Evolutionary conservation across 2,797 vertebrate genomes (phyloP).

Genomic region (Tauraco hartlaubi): DNA sequence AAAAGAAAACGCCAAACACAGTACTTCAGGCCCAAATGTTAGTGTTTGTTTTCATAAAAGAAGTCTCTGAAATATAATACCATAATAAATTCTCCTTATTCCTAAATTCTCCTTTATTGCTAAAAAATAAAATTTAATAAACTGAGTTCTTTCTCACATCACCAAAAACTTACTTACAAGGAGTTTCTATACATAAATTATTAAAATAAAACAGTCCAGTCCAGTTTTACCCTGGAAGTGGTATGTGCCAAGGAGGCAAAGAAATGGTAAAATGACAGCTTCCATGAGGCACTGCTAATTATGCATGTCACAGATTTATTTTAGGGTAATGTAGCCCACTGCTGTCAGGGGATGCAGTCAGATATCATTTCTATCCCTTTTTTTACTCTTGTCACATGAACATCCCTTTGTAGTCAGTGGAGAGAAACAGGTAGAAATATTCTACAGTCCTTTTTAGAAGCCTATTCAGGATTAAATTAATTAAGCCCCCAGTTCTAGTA

Average conservation of each 20-base stretch:
- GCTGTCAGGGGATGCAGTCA: neutral
- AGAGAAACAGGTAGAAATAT: neutral
- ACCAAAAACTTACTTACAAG: neutral
- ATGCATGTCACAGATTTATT: neutral
- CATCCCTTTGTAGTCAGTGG: neutral
- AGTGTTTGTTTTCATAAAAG: neutral
- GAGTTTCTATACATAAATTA: neutral
- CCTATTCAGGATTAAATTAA: neutral
- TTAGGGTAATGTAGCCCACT: neutral
- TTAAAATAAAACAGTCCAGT: neutral
- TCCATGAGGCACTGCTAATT: neutral
- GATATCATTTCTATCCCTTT: neutral
- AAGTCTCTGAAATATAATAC: neutral
- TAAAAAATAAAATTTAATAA: neutral
- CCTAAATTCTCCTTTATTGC: neutral
- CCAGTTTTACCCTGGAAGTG: neutral
- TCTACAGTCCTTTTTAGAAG: neutral
- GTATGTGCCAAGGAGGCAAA: neutral
- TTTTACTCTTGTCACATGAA: neutral
- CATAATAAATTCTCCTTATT: neutral
- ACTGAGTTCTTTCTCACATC: neutral
- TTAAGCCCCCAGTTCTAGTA: neutral
- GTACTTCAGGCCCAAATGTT: neutral
- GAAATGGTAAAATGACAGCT: neutral
- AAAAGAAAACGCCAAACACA: constrained; percentile 9